Base-by-base conservation (phyloP, 1,140 invertebrate species). In the Pseudomyrmex dendroicus region DNA sequence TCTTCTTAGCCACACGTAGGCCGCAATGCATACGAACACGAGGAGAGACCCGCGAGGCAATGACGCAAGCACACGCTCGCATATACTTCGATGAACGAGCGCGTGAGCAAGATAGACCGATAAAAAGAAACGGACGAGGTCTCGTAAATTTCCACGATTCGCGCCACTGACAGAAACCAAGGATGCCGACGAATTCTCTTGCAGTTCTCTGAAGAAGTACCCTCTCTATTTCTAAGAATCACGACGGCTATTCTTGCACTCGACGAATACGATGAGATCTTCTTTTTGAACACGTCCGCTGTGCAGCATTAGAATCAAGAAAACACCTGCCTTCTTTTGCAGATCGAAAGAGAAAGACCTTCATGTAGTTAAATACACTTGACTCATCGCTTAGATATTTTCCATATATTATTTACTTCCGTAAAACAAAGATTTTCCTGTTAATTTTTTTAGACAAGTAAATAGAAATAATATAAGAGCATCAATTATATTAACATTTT, bases 101-200 rank as follows among this genome's bases (percentile, higher is more conserved):
- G 72, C 84, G 86, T 54, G 77, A 83, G 83, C 76, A 61, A 80
- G 76, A 83, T 22, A 61, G 46, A 66, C 86, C 56, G 22, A 77
- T 72, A 77, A 59, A 88, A 77, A 88, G 84, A 84, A 80, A 84
- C 72, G 74, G 67, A 73, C 86, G 87, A 85, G 73, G 86, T 86
- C 87, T 92, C 91, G 90, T 93, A 93, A 93, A 93, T 91, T 93
- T 93, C 89, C 91, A 91, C 83, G 83, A 88, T 91, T 91, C 91
- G 89, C 90, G 86, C 72, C 84, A 88, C 86, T 73, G 72, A 88
- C 70, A 76, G 84, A 86, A 85, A 89, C 78, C 48, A 48, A 77
- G 64, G 74, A 83, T 72, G 82, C 68, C 73, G 62, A 64, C 84
- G 67, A 77, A 88, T 86, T 13, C 74, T 82, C 44, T 70, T 57